Conservation (phyloP, 2,113 vertebrate genomes). For the Zosterops pallidus region DNA sequence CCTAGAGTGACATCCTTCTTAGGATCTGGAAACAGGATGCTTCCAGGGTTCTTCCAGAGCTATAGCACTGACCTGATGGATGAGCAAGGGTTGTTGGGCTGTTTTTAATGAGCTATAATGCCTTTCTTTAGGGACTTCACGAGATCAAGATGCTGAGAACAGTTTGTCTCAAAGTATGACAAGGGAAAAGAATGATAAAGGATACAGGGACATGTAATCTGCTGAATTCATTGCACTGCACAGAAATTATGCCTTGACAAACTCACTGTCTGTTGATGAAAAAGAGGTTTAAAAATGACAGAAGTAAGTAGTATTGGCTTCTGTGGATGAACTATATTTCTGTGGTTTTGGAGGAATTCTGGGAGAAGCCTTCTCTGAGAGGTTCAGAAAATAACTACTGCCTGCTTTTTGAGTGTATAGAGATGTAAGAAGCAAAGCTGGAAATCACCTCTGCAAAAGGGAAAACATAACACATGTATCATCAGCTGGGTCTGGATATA, state of each 20-base stretch:
- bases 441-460: background rate
- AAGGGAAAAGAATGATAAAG: background rate
- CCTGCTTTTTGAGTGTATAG: background rate
- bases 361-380: background rate
- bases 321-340: background rate
- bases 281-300: background rate
- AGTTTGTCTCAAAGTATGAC: background rate
- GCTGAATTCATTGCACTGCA: background rate
- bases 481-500: background rate
- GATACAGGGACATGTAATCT: background rate
- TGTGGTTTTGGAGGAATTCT: background rate
- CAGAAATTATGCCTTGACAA: background rate
- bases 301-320: background rate
- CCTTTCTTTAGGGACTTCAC: background rate
- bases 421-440: background rate
- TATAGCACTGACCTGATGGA: background rate
- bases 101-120: background rate
- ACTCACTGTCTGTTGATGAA: background rate
- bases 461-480: background rate
- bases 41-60: background rate
- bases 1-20: background rate
- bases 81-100: background rate
- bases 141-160: background rate
- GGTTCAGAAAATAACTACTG: background rate
- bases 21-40: background rate